Evolutionary conservation across 1,140 invertebrate genomes (phyloP).

Genomic region (Thaumatotibia leucotreta): DNA sequence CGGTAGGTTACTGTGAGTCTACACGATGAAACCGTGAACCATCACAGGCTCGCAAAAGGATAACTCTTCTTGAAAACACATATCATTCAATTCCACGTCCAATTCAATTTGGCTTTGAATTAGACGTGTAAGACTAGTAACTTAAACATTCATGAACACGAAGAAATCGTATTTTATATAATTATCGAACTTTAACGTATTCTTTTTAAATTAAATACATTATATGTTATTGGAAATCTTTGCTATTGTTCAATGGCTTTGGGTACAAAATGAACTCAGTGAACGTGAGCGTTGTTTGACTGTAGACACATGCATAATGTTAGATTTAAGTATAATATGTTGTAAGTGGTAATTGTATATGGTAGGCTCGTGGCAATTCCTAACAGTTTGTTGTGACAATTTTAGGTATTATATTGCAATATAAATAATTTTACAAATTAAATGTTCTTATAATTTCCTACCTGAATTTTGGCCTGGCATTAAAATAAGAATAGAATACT

Average conservation of each 20-base stretch:
- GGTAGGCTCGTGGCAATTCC: constrained; percentile 57
- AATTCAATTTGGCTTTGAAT: no score
- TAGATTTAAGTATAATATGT: constrained; percentile 21
- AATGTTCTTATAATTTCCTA: constrained; percentile 21
- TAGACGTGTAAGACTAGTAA: no score
- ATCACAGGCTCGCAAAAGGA: no score
- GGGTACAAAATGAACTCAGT: background rate
- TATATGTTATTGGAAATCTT: no score
- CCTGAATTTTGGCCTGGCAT: background rate
- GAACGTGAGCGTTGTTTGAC: background rate
- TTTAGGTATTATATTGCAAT: constrained; percentile 60
- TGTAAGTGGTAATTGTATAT: constrained; percentile 50
- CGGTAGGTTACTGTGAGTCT: no score
- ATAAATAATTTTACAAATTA: constrained; percentile 71
- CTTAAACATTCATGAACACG: no score
- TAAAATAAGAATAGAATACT: no score
- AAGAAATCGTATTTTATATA: no score
- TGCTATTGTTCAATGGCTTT: background rate
- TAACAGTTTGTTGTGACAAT: constrained; percentile 63
- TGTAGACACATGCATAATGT: background rate
- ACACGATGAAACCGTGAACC: no score
- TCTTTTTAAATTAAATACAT: background rate
- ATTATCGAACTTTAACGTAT: no score
- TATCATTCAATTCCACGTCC: no score
- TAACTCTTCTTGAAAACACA: no score